Base-by-base conservation (phyloP, 2,888 invertebrate species). In the Thalpophila matura region DNA sequence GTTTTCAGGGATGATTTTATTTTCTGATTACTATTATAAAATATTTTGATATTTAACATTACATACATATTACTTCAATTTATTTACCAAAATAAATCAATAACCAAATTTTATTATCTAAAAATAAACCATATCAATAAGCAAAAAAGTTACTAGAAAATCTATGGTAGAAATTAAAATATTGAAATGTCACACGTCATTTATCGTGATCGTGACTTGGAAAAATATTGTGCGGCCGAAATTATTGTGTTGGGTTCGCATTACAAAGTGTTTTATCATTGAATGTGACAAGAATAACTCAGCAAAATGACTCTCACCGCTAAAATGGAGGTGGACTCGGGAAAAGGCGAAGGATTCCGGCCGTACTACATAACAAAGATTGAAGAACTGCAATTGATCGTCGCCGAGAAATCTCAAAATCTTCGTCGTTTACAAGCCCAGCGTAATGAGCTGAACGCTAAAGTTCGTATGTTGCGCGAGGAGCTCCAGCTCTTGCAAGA, bases 351-450 rank as follows among this genome's bases (percentile, higher is more conserved):
- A 88, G 99, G 98, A 1, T 98, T 99, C 87, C 97, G 98, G 71
- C 98, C 98, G 0, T 99, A 99, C 93, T 99, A 99, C 88, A 97
- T 99, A 80, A 99, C 99, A 49, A 99, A 99, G 95, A 99, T 99
- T 69, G 99, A 99, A 92, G 99, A 99, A 91, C 95, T 99, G 20
- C 99, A 99, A 91, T 95, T 99, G 55, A 96, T 98, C 80, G 99
- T 99, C 4, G 98, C 99, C n/a, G 99, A 99, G 84, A 99, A 99
- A 88, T 98, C 98, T 79, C 99, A 99, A 92, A 99, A 99, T 94
- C 95, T 99, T 50, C 96, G 99, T 56, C 97, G 99, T 89, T 95
- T 99, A 67, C 99, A 99, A 95, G 99, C 99, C 14, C 99, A 99
- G 90, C 96, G 99, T 77, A 99, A 99, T 96, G 99, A 99, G 91